These are phyloP conservation scores for Jaculus jaculus DNA, from an alignment of 2,113 vertebrate species.

Conservation along the genomic window DNA sequence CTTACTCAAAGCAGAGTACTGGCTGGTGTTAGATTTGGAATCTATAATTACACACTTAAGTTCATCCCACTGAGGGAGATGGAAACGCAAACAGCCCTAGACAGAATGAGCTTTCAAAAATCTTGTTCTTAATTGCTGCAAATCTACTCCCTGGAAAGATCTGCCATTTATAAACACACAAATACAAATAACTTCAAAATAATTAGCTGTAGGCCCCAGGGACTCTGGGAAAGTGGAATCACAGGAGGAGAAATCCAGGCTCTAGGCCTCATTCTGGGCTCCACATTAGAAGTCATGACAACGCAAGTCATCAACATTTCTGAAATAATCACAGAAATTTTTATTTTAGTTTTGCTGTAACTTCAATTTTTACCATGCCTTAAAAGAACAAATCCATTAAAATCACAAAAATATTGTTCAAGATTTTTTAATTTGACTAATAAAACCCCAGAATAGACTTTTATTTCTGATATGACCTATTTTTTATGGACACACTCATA, in stretches of 20 bases:
- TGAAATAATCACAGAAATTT: constrained; percentile 14
- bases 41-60: constrained; percentile 44
- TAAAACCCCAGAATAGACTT: not conserved
- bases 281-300: not conserved
- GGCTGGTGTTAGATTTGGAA: not conserved
- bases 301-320: constrained; percentile 28
- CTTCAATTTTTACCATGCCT: not conserved
- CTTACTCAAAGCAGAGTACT: not conserved
- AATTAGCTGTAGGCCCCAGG: constrained; percentile 68
- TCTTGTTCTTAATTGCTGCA: constrained; percentile 70
- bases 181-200: constrained; percentile 64
- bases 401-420: not conserved
- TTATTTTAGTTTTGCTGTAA: constrained; percentile 12
- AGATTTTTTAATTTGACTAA: not conserved
- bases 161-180: constrained; percentile 66
- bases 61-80: constrained; percentile 18
- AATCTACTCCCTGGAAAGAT: constrained; percentile 76
- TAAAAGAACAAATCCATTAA: constrained; percentile 7
- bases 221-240: constrained; percentile 44
- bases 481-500: not conserved
- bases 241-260: not conserved
- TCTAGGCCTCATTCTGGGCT: not conserved
- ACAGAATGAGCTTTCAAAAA: constrained; percentile 60
- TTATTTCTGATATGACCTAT: not conserved
- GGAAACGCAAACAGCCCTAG: constrained; percentile 22